Evolutionary conservation across 1,140 invertebrate species (phyloP).

Genomic region (Thaumatotibia leucotreta): DNA sequence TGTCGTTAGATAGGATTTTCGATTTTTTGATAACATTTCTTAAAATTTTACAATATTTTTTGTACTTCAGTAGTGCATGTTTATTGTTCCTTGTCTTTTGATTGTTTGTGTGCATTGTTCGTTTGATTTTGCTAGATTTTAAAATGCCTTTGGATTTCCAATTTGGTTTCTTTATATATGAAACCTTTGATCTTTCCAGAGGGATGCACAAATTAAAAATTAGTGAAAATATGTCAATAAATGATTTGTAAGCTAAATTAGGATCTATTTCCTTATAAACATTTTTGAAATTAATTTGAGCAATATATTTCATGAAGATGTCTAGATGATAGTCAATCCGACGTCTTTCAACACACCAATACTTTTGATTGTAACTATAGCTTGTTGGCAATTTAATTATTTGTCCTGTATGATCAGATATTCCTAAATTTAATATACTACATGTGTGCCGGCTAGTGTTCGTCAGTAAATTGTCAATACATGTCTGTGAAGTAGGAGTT

Average conservation of each 20-base stretch:
- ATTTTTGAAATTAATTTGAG: background rate
- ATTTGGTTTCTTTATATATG: background rate
- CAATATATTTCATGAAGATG: constrained; percentile 3
- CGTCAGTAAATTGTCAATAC: constrained; percentile 8
- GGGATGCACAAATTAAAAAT: background rate
- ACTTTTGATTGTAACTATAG: background rate
- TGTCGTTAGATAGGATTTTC: background rate
- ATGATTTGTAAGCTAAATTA: background rate
- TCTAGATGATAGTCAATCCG: background rate
- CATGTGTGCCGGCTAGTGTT: background rate
- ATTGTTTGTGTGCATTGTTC: background rate
- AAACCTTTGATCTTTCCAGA: background rate
- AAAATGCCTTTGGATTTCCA: constrained; percentile 10
- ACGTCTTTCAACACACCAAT: background rate
- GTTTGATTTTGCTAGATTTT: background rate
- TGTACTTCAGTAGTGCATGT: background rate
- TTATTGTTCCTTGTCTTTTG: background rate
- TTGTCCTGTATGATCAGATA: constrained; percentile 10
- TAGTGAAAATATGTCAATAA: background rate
- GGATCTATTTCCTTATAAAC: background rate
- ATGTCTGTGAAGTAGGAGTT: background rate
- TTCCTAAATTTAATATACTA: background rate
- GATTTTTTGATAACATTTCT: background rate
- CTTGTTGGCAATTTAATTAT: background rate
- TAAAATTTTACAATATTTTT: background rate